Evolutionary conservation across 2,797 vertebrate species (phyloP), one percentile per base, ranked within the genome.

Genomic region (Anabacerthia variegaticeps): DNA sequence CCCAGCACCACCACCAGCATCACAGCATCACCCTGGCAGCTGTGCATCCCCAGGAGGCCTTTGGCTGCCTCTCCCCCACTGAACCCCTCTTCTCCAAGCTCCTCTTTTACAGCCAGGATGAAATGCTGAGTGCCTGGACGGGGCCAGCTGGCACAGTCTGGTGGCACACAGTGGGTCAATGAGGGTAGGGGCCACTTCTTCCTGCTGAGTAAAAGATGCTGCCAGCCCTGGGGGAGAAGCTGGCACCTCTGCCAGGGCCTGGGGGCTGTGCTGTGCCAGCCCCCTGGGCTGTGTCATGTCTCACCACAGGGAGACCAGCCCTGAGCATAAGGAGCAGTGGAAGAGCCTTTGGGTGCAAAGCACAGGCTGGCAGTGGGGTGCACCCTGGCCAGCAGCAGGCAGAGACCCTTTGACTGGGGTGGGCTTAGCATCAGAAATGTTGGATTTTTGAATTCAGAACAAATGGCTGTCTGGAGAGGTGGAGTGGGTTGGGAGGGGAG

Each of bases 161-260:
- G n/a, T 67, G 24, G 28, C 24, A 51, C 67, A 21, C 27, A 26
- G 6, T 0, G 1, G 28, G 34, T 66, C 7, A 1, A 20, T 0
- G 4, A 41, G 23, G 20, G 28, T 55, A 39, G 62, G 48, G 21
- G 36, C 12, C 16, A 39, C 24, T 22, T 55, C 28, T 34, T 36
- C 48, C 74, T 49, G 44, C 27, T 1, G 8, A 49, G 34, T 23
- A 8, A 13, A n/a, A 0, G 10, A 12, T 55, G 43, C 67, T 85
- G 71, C 67, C 76, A 55, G 36, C 10, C 12, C 4, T 32, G 10
- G 22, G 14, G 24, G 23, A 69, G 54, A 81, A 75, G 36, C 48
- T 59, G 62, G 39, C 24, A 59, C 44, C 30, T 75, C 49, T 55
- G 59, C 34, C 36, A 59, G 72, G 48, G 7, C 2, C 2, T 14